phyloP scores from a whole-genome alignment of 92 coral and sea anemone species.

The Meandrina meandrites region DNA sequence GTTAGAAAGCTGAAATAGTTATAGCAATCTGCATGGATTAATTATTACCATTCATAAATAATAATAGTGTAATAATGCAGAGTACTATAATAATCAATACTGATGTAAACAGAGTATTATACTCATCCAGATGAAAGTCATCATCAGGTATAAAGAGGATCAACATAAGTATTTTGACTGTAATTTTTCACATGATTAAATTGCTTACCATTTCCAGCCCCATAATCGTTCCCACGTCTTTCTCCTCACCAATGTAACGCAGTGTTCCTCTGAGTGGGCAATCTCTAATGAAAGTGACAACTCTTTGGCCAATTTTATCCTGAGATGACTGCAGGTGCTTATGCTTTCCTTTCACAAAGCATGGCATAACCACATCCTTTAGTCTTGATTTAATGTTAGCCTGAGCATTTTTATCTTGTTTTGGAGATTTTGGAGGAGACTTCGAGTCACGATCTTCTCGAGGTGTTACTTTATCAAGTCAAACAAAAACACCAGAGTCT shows the following conservation, averaged over 20 bases:
- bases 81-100: too few species aligned
- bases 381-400: neutral
- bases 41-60: too few species aligned
- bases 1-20: too few species aligned
- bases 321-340: too few species aligned
- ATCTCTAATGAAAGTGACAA: conserved; percentile 53
- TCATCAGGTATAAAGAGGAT: too few species aligned
- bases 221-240: conserved; percentile 36
- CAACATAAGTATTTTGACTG: too few species aligned
- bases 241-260: conserved; percentile 49
- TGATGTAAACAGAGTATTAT: too few species aligned
- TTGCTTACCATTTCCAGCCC: conserved; percentile 84
- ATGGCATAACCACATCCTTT: conserved; percentile 6
- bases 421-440: too few species aligned
- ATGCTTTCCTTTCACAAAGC: neutral
- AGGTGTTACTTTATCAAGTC: conserved; percentile 66
- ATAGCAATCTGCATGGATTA: too few species aligned
- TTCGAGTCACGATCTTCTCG: conserved; percentile 39
- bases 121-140: too few species aligned
- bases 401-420: too few species aligned
- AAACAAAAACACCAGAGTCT: conserved; percentile 82
- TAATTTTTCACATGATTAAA: neutral
- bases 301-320: conserved; percentile 53
- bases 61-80: too few species aligned
- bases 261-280: conserved; percentile 62